Evolutionary conservation across 2,797 vertebrate species (phyloP).

Genomic region (Galago senegalensis): DNA sequence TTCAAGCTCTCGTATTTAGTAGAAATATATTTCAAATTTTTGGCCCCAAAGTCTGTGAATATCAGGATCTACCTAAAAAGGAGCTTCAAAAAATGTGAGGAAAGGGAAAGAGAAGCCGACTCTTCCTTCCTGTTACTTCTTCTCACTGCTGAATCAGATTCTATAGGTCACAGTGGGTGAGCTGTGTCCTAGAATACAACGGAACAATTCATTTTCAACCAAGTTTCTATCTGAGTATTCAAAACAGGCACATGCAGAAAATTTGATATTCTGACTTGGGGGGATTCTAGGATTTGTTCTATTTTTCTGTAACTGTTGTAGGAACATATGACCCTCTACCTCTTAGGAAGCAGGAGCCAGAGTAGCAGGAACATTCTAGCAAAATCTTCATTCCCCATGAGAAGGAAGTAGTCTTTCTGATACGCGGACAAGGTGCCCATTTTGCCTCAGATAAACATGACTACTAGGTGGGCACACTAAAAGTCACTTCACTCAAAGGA

Average conservation of each 20-base stretch:
- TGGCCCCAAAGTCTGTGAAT: background rate
- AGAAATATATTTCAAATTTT: background rate
- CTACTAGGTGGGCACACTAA: background rate
- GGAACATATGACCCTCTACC: conserved; percentile 67
- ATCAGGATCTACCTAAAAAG: background rate
- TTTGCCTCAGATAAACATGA: conserved; percentile 14
- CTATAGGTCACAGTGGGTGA: background rate
- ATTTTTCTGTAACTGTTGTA: conserved; percentile 41
- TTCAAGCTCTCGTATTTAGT: background rate
- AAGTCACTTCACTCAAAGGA: conserved; percentile 41
- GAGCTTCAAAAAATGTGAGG: background rate
- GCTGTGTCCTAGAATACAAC: background rate
- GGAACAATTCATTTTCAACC: conserved; percentile 7
- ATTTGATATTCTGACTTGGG: conserved; percentile 48
- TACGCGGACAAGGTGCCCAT: conserved; percentile 54
- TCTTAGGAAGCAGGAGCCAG: conserved; percentile 58
- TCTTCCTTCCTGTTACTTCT: background rate
- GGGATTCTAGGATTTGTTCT: conserved; percentile 43
- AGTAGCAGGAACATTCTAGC: conserved; percentile 44
- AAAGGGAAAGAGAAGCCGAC: background rate
- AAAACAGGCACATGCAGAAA: conserved; percentile 22
- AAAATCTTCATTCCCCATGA: conserved; percentile 64
- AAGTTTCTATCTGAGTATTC: background rate
- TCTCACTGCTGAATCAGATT: background rate
- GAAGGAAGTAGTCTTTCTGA: conserved; percentile 42